Evolutionary conservation across 2,113 vertebrate species (phyloP).

Genomic region (Ciconia maguari): DNA sequence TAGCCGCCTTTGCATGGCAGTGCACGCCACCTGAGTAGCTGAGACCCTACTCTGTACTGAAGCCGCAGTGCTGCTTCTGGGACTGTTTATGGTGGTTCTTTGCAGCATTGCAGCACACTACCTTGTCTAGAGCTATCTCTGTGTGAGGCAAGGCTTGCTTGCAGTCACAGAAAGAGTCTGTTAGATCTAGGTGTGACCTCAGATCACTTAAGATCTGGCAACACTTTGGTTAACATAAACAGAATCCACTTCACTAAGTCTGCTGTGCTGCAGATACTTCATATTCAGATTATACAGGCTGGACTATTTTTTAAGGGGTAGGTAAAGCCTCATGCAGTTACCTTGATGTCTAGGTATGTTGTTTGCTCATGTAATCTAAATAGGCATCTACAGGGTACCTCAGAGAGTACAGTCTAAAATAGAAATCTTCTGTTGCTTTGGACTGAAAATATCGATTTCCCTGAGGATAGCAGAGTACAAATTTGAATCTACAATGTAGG

Average conservation of each 20-base stretch:
- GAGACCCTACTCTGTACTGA: not conserved
- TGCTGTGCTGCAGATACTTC: not conserved
- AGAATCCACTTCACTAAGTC: not conserved
- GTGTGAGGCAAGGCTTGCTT: not conserved
- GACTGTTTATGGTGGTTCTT: not conserved
- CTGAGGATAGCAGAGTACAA: not conserved
- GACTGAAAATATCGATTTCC: not conserved
- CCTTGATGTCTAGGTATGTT: not conserved
- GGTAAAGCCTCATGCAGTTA: not conserved
- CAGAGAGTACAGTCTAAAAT: not conserved
- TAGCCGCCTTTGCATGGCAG: not conserved
- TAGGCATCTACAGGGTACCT: not conserved
- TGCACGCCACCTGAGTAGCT: not conserved
- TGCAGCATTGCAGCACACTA: fast-evolving
- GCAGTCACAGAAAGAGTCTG: not conserved
- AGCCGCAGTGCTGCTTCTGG: not conserved
- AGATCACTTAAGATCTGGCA: not conserved
- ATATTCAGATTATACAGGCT: not conserved
- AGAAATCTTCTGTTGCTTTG: not conserved
- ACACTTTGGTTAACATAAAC: not conserved
- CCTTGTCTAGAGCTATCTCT: not conserved
- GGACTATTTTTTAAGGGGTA: not conserved
- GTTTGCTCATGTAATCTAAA: not conserved
- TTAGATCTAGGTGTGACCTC: not conserved
- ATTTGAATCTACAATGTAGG: not conserved